phyloP scores from a whole-genome alignment of 2,797 vertebrate genomes.

The Cephalopachus bancanus region DNA sequence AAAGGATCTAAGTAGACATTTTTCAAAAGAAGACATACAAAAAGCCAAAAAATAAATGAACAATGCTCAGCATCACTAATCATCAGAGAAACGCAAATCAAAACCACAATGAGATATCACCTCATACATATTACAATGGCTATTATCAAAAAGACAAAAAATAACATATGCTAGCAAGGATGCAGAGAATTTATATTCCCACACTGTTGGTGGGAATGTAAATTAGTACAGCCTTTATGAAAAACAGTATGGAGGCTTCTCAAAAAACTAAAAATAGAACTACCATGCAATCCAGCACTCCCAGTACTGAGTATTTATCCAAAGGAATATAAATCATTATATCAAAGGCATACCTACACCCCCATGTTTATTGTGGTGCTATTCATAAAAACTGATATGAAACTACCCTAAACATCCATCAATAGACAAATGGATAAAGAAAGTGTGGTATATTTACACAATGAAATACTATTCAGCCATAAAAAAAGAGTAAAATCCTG shows the following conservation, averaged over 20 bases:
- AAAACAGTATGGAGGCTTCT: neutral
- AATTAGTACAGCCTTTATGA: neutral
- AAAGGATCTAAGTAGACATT: neutral
- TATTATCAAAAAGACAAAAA: neutral
- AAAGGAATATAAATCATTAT: neutral
- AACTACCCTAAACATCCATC: neutral
- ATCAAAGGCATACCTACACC: neutral
- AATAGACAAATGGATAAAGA: neutral
- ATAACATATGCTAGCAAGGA: neutral
- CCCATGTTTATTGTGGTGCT: neutral
- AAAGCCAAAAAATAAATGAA: neutral
- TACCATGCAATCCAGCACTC: neutral
- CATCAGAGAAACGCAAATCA: neutral
- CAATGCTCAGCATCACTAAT: neutral
- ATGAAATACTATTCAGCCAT: neutral
- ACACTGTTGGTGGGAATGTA: neutral
- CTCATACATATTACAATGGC: neutral
- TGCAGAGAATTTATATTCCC: neutral
- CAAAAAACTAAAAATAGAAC: neutral
- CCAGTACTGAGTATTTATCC: neutral
- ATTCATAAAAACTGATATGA: neutral
- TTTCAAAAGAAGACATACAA: neutral
- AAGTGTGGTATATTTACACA: neutral
- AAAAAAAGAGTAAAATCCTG: neutral
- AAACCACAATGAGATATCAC: neutral